phyloP scores from a whole-genome alignment of 2,888 invertebrate species.

The Dryocosmus kuriphilus region DNA sequence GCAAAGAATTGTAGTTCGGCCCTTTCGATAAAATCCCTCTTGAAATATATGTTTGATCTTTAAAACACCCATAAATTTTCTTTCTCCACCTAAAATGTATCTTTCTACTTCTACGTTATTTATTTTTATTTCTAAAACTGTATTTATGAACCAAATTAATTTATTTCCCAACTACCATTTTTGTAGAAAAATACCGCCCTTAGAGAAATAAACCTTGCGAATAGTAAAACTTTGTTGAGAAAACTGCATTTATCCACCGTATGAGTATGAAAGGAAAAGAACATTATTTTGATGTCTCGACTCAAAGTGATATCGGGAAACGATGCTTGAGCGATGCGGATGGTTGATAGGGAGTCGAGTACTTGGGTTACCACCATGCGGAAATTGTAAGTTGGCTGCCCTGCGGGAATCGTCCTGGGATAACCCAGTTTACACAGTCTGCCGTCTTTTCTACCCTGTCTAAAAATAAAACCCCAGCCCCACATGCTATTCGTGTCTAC shows the following conservation, averaged over 20 bases:
- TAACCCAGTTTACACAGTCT: conserved; percentile 49
- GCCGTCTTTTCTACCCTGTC: conserved; percentile 42
- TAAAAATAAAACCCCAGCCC: conserved; percentile 46
- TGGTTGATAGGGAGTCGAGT: conserved; percentile 29
- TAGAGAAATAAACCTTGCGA: too few relatives aligned
- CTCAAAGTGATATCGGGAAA: not conserved
- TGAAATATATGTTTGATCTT: conserved; percentile 12
- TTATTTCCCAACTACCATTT: too few relatives aligned
- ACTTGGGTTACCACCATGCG: not conserved
- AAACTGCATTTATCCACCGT: not conserved
- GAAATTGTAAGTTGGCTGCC: conserved; percentile 30
- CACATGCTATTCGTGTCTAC: conserved; percentile 30
- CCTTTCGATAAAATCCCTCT: conserved; percentile 6
- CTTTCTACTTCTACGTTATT: too few relatives aligned
- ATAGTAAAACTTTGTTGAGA: not conserved
- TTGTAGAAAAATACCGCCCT: too few relatives aligned
- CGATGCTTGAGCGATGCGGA: not conserved
- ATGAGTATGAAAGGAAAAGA: not conserved
- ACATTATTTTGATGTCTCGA: not conserved
- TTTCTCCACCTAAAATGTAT: too few relatives aligned
- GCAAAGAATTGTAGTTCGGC: conserved; percentile 10
- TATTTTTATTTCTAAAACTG: too few relatives aligned
- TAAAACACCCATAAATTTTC: conserved; percentile 2
- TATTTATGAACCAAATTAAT: too few relatives aligned
- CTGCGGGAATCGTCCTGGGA: conserved; percentile 50